Base-by-base conservation (phyloP, 2,888 invertebrate species). In the Melinaea menophilus region DNA sequence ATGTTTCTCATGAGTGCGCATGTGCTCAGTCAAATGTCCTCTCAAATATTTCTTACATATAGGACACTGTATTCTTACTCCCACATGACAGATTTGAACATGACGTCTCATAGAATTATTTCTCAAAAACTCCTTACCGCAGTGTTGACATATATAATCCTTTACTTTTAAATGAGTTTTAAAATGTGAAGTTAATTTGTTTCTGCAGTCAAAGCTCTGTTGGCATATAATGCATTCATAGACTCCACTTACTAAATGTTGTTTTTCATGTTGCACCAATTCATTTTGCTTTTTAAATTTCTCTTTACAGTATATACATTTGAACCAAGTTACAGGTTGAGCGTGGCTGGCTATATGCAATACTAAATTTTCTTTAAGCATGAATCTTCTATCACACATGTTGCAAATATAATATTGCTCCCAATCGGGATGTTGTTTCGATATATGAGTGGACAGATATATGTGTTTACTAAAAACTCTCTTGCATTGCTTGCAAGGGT, bases 11-110 rank as follows among this genome's bases (percentile, higher is more conserved):
- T 97, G 97, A 0, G 94, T 95, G 51, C 96, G 92, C 94, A 97
- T 94, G 78, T 97, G 97, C 74, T 95, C 95, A 22, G 95, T 93
- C 69, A 96, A 86, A 79, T 96, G 96, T 0, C 96, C 96, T 76
- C 95, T 96, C 67, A 96, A 92, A 56, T 93, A 93, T 76, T 96
- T 95, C 74, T 95, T 94, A 79, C 97, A 97, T 63, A 97, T 93
- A 2, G 94, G 93, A 81, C 97, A 97, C 69, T 95, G 93, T 73
- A 96, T 95, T 34, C 95, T 94, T 69, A 94, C 94, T 62, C 95
- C 95, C 41, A 92, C 93, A 75, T 97, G 97, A 72, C 93, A 93
- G 73, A 95, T 94, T 72, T 93, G 93, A 37, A 96, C 88, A 79
- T 97, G 97, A 67, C 95, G 93, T 71, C 93, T 93, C 70, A 97